These are phyloP conservation scores for Microcebus murinus DNA, from an alignment of 2,113 vertebrate species.

Conservation along the genomic window DNA sequence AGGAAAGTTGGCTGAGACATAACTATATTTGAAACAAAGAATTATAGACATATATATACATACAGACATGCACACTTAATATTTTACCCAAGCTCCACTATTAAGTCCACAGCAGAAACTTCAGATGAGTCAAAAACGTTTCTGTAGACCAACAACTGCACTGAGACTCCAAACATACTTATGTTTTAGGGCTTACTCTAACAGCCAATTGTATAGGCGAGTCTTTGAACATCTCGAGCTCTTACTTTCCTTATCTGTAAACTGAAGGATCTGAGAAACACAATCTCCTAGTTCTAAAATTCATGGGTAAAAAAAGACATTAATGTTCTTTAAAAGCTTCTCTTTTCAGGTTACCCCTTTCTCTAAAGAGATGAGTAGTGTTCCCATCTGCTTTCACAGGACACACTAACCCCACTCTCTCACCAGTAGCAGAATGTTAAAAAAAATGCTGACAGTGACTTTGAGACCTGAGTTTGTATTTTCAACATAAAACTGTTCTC, in stretches of 20 bases:
- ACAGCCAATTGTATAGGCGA: not conserved
- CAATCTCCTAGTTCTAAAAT: not conserved
- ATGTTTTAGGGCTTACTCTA: not conserved
- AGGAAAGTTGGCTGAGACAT: not conserved
- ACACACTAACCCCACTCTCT: not conserved
- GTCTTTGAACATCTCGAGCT: not conserved
- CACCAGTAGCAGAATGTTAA: not conserved
- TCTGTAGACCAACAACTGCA: not conserved
- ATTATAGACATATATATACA: not conserved
- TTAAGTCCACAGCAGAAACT: not conserved
- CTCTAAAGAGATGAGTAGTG: not conserved
- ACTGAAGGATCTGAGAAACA: not conserved
- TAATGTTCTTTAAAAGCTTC: not conserved
- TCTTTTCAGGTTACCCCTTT: not conserved
- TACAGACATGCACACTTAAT: not conserved
- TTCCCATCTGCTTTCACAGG: not conserved
- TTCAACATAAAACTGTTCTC: constrained; percentile 42
- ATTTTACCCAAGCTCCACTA: not conserved
- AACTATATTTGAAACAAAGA: not conserved
- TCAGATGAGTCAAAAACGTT: not conserved
- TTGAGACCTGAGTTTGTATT: constrained; percentile 20
- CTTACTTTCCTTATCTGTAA: not conserved
- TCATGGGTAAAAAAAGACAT: not conserved
- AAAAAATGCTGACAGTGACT: not conserved
- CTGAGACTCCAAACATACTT: not conserved